These are phyloP conservation scores for Bubalus kerabau DNA, from an alignment of 2,113 vertebrate genomes.

Conservation along the genomic window DNA sequence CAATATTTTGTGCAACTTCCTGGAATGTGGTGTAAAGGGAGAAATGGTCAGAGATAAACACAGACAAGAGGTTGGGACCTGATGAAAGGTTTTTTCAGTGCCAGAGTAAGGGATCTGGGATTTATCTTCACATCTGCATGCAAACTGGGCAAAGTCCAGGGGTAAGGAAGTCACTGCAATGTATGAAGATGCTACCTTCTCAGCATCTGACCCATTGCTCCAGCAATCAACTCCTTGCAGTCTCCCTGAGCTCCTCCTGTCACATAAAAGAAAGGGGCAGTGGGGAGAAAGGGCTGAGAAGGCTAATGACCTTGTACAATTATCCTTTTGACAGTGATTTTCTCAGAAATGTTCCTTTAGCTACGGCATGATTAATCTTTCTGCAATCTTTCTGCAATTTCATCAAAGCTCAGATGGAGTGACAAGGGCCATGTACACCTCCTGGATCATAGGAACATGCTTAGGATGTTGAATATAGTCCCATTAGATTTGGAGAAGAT, in stretches of 20 bases:
- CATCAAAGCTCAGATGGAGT: conserved; percentile 20
- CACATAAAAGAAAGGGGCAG: neutral
- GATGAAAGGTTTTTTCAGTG: neutral
- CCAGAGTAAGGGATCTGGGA: neutral
- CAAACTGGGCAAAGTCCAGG: neutral
- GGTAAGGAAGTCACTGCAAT: neutral
- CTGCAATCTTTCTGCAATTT: neutral
- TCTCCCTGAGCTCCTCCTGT: neutral
- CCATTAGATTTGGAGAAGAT: neutral
- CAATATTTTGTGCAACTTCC: neutral
- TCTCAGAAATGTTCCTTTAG: conserved; percentile 40
- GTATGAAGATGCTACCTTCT: neutral
- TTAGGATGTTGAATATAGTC: neutral
- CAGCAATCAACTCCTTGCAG: neutral
- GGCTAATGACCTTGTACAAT: conserved; percentile 8
- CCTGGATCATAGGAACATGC: neutral
- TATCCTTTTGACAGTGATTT: conserved; percentile 5
- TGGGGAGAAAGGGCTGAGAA: neutral
- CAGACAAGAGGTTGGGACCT: neutral
- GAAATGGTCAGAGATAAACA: neutral
- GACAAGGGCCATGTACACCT: neutral
- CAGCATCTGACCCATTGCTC: neutral
- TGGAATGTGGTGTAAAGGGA: neutral
- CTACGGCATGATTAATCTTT: conserved; percentile 40
- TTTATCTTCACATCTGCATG: neutral